Evolutionary conservation across 2,113 vertebrate genomes (phyloP), one percentile per base, ranked within the genome.

Genomic region (Microcebus lehilahytsara): DNA sequence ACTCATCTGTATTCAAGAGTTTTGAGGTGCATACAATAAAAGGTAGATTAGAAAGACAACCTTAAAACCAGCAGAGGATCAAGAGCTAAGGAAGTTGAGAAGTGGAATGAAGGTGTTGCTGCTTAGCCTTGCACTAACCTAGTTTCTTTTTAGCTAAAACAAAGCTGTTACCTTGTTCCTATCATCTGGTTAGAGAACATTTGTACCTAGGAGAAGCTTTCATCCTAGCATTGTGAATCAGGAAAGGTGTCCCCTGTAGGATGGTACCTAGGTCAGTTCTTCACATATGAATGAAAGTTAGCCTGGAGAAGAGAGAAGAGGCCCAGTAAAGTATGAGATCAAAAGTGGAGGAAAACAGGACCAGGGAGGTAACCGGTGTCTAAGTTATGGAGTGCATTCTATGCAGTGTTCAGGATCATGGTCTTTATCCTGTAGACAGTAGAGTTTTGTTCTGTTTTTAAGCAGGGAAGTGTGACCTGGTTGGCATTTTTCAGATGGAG

Each of bases 71-170:
- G 34, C 30, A 77, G 84, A 66, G 58, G 64, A 75, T 74, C 71
- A 84, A 49, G 72, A 95, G 51, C 51, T 67, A 86, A 90, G 37
- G 51, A 93, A 87, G 90, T 90, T 87, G 90, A 84, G 27, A 87
- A 69, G 46, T 90, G 46, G 86, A 93, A 51, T 90, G 46, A 86
- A 93, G 32, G 27, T 81, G 10, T 78, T 90, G 42, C 51, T n/a
- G 19, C 42, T 83, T 9, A 86, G 58, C 11, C 14, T 56, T 77
- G 37, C 27, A 30, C 37, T 93, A 86, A 96, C 74, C 27, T 81
- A 37, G 32, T 40, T 69, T 83, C 32, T 32, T 51, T 84, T 77
- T 81, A 85, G 60, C 25, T 75, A 64, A 90, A 92, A 69, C 0
- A 30, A 46, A 17, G 19, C 72, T 79, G 56, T 56, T 85, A 42